These are phyloP conservation scores for Eupeodes luniger DNA, from an alignment of 2,888 invertebrate genomes.

Conservation along the genomic window DNA sequence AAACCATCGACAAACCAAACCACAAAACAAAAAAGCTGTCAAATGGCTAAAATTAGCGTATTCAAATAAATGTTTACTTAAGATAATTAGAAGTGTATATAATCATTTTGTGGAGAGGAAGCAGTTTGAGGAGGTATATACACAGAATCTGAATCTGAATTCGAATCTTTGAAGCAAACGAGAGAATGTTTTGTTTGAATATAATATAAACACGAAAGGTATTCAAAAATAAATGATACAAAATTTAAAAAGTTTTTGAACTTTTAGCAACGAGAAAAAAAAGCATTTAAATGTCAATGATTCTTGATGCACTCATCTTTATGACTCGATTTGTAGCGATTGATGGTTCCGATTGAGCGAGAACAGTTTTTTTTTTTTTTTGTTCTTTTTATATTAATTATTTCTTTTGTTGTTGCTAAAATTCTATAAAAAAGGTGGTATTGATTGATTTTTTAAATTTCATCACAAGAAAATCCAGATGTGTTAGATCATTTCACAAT, in stretches of 20 bases:
- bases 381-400: background rate
- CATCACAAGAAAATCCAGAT: background rate
- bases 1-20: background rate
- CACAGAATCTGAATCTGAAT: background rate
- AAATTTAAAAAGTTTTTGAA: slow-evolving; percentile 29
- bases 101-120: slow-evolving; percentile 12
- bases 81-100: slow-evolving; percentile 52
- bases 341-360: slow-evolving; percentile 34
- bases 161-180: background rate
- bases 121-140: background rate
- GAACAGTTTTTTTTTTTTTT: background rate
- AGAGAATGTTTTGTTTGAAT: slow-evolving; percentile 11
- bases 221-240: background rate
- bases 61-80: slow-evolving; percentile 59
- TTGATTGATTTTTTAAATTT: slow-evolving; percentile 1
- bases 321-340: slow-evolving; percentile 30
- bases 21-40: slow-evolving; percentile 47
- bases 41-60: slow-evolving; percentile 72
- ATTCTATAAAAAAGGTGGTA: slow-evolving; percentile 3
- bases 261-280: background rate
- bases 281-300: slow-evolving; percentile 34
- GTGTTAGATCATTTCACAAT: slow-evolving; percentile 2
- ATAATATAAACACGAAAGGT: background rate
- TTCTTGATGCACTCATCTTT: slow-evolving; percentile 34
- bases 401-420: slow-evolving; percentile 3